Evolutionary conservation across 2,113 vertebrate genomes (phyloP).

Genomic region (Chaenocephalus aceratus): DNA sequence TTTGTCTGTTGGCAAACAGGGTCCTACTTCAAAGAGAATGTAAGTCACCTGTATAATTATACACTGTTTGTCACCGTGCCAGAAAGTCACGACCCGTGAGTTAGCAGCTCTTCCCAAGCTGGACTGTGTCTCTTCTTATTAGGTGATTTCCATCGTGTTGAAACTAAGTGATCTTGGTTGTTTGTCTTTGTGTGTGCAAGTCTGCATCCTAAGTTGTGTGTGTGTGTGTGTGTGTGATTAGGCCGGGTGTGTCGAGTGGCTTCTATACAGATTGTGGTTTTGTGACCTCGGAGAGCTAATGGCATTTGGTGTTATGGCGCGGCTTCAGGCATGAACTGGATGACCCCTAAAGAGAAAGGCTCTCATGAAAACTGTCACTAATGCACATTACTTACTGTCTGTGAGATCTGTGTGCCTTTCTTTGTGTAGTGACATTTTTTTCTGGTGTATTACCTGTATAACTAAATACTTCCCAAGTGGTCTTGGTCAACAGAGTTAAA

Average conservation of each 20-base stretch:
- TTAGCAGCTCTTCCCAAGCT: conserved; percentile 52
- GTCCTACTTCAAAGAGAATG: conserved; percentile 6
- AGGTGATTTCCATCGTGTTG: conserved; percentile 55
- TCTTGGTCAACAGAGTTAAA: background rate
- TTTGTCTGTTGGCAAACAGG: conserved; percentile 8
- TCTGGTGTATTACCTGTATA: background rate
- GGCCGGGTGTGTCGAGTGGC: conserved; percentile 16
- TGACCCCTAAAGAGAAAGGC: conserved; percentile 18
- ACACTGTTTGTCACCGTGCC: conserved; percentile 12
- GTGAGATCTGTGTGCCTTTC: background rate
- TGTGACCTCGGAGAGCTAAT: conserved; percentile 68
- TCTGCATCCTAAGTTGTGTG: background rate
- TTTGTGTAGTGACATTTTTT: background rate
- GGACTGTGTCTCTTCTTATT: conserved; percentile 74
- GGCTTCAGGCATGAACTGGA: conserved; percentile 20
- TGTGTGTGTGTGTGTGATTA: conserved; percentile 10
- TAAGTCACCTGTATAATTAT: conserved; percentile 39
- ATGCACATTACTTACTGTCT: background rate
- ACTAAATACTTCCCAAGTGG: background rate
- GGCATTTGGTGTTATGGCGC: conserved; percentile 44
- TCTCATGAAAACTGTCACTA: background rate
- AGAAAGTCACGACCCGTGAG: conserved; percentile 29
- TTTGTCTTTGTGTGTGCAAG: conserved; percentile 43
- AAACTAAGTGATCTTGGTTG: conserved; percentile 44
- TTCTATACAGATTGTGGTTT: conserved; percentile 61